Conservation (phyloP, 1,140 invertebrate species). For the Acromyrmex echinatior region DNA sequence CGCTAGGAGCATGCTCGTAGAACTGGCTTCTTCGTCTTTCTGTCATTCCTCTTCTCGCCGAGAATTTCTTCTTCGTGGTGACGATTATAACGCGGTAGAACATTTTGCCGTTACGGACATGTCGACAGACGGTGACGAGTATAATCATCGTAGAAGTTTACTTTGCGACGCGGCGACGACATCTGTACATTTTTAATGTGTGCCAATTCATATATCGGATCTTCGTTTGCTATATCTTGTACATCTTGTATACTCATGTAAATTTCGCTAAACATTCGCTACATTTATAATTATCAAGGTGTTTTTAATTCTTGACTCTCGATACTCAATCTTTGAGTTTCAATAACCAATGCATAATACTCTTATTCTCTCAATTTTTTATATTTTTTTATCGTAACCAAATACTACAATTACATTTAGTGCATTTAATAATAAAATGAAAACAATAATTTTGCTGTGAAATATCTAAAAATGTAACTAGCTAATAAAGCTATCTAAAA, state of each 20-base stretch:
- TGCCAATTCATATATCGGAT: neutral
- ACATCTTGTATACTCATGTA: too few species aligned
- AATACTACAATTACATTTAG: neutral
- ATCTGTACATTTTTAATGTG: neutral
- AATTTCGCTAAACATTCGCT: neutral
- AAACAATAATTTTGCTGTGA: neutral
- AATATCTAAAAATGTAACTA: too few species aligned
- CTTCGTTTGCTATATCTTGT: neutral
- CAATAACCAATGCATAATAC: neutral
- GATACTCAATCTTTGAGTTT: neutral
- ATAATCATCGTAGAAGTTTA: constrained; percentile 3
- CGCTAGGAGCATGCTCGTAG: constrained; percentile 2
- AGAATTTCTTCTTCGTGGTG: constrained; percentile 6
- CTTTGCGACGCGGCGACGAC: neutral
- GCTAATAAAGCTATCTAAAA: too few species aligned
- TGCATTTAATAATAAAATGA: neutral
- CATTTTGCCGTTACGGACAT: neutral
- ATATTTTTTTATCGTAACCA: neutral
- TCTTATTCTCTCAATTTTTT: neutral
- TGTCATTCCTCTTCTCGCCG: neutral
- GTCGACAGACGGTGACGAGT: constrained; percentile 16
- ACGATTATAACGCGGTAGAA: constrained; percentile 22
- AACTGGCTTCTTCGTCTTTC: neutral
- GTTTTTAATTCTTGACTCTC: neutral
- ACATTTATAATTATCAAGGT: neutral